Percentiles rank a stretch among this genome's conserved stretches.
phyloP scores from a whole-genome alignment of 2,888 invertebrate species.

The Synergus laeviventris region DNA sequence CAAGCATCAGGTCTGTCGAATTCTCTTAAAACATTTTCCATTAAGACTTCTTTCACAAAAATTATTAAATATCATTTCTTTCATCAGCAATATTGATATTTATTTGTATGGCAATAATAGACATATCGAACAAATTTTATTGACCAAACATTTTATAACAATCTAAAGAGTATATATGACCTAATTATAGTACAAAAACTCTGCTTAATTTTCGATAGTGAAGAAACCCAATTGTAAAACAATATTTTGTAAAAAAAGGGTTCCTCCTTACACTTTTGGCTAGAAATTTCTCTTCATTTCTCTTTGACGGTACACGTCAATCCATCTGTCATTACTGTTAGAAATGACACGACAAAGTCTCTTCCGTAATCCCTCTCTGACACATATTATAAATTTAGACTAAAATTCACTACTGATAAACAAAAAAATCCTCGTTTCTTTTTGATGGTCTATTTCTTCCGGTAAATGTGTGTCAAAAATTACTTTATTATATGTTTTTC shows the following conservation, averaged over 20 bases:
- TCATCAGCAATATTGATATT: background rate
- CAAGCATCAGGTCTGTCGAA: background rate
- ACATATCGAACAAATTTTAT: background rate
- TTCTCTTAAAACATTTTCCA: background rate
- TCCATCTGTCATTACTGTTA: slow-evolving; percentile 28
- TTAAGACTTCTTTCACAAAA: background rate
- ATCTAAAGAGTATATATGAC: background rate
- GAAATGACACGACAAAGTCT: slow-evolving; percentile 13
- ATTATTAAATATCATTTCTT: background rate
- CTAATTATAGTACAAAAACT: background rate
- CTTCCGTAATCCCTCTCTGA: background rate
- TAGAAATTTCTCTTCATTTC: background rate
- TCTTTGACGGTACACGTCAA: slow-evolving; percentile 17
- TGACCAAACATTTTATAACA: background rate
- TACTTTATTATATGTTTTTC: background rate
- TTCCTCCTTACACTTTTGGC: background rate
- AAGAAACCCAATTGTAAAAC: background rate
- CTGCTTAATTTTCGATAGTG: background rate
- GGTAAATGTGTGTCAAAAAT: background rate
- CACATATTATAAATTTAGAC: slow-evolving; percentile 2
- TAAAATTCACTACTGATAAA: slow-evolving; percentile 1
- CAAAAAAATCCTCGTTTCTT: background rate
- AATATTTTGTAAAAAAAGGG: background rate
- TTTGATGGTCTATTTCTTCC: background rate
- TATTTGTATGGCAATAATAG: background rate